A percentile compares a stretch with the other conserved stretches of the same genome.
These are phyloP conservation scores for Lampris megalopsis DNA, from an alignment of 2,113 vertebrate species.

Conservation along the genomic window DNA sequence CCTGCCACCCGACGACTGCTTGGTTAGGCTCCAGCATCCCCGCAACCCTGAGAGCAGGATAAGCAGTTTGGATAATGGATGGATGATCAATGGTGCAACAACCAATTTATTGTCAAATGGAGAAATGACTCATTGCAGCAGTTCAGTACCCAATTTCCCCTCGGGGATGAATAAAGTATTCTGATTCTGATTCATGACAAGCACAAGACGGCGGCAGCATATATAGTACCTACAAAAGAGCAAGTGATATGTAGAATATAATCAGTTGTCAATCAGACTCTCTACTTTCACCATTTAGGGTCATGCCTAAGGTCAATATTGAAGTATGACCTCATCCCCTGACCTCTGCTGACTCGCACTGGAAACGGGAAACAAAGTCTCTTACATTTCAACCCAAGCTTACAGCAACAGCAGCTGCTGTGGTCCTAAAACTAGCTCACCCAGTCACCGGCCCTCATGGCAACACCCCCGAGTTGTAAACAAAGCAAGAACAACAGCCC, in stretches of 20 bases:
- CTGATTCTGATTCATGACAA: too few species aligned
- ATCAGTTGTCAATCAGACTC: neutral
- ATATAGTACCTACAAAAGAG: too few species aligned
- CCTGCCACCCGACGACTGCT: too few species aligned
- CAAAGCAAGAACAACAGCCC: slow-evolving; percentile 50
- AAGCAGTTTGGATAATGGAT: too few species aligned
- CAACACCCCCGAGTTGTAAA: slow-evolving; percentile 55
- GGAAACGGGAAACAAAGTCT: slow-evolving; percentile 39
- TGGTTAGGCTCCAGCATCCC: too few species aligned
- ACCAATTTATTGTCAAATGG: too few species aligned
- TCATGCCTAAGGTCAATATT: slow-evolving; percentile 17
- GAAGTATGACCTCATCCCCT: slow-evolving; percentile 35
- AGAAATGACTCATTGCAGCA: too few species aligned
- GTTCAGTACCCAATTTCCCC: too few species aligned
- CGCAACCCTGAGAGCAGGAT: too few species aligned
- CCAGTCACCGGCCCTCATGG: slow-evolving; percentile 27
- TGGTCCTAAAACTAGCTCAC: slow-evolving; percentile 52
- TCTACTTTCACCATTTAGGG: slow-evolving; percentile 11
- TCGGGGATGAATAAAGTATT: too few species aligned
- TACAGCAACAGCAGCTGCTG: slow-evolving; percentile 72
- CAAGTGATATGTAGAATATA: neutral
- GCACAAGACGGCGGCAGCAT: too few species aligned
- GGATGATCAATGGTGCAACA: too few species aligned
- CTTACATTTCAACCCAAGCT: slow-evolving; percentile 40
- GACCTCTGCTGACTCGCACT: slow-evolving; percentile 46